Base-by-base conservation (phyloP, 2,113 vertebrate species). In the Mionectes macconnelli region DNA sequence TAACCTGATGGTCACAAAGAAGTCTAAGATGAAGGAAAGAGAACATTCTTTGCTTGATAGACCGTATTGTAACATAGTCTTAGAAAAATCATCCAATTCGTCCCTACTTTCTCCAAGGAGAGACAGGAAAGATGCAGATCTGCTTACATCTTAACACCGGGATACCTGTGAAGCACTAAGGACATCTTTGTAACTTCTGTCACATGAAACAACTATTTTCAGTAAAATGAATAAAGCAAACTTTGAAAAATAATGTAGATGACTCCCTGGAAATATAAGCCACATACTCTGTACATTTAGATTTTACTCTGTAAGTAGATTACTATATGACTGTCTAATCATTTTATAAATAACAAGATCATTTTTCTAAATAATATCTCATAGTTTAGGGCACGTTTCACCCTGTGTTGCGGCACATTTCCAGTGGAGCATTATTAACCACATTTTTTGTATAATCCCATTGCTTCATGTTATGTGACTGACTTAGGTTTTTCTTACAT, bases 401-500 rank as follows among this genome's bases (percentile, higher is more conserved):
- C 30, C 64, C 49, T 60, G 27, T 89, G 35, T 60, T 89, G 62
- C 30, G 39, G 30, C 2, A 1, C 24, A 59, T 92, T 84, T 73
- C 49, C 45, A 93, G 24, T 27, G 57, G 94, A 86, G 9, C 22
- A 73, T 44, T 91, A 83, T 91, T 72, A 70, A 84, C 6, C 30
- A 27, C 6, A 23, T 81, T 93, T 90, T 72, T 89, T 93, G 28
- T 28, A 52, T 92, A 89, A 96, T 92, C 21, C 8, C 27, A 79
- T 96, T 94, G 70, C 66, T 93, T 70, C 31, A 33, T 76, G 77
- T 66, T 68, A 67, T 59, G 35, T 37, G 69, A 79, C 39, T 92
- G 72, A 56, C 44, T 93, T 87, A 81, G 33, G 52, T 66, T 96
- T 73, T 92, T 94, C 42, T 75, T 90, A 47, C 8, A 81, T 89